phyloP scores from a whole-genome alignment of 92 coral and sea anemone genomes.

The Palythoa caribaeorum region DNA sequence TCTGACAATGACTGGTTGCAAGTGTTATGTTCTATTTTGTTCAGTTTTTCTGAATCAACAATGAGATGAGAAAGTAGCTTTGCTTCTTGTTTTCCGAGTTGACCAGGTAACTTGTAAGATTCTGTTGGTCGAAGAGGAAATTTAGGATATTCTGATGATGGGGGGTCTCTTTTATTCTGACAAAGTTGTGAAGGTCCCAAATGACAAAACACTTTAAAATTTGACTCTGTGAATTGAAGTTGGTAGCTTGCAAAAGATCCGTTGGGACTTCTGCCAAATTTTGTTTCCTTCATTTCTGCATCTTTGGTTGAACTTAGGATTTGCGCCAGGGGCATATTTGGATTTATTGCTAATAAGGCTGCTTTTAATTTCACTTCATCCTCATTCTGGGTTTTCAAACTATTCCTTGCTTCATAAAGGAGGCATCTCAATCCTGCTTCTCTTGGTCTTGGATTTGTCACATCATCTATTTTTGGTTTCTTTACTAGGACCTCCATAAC shows the following conservation, averaged over 20 bases:
- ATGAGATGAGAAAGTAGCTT: slow-evolving; percentile 30
- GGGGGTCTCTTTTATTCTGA: slow-evolving; percentile 45
- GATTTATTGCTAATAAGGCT: slow-evolving; percentile 3
- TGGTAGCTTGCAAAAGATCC: slow-evolving; percentile 56
- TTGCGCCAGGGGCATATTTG: slow-evolving; percentile 50
- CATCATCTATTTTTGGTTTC: slow-evolving; percentile 57
- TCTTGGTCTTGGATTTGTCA: not conserved
- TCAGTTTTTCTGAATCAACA: slow-evolving; percentile 42
- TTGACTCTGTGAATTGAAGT: slow-evolving; percentile 59
- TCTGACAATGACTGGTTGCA: slow-evolving; percentile 36
- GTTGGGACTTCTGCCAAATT: slow-evolving; percentile 47
- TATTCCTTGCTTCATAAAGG: slow-evolving; percentile 45
- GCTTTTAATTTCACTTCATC: slow-evolving; percentile 44
- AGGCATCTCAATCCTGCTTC: slow-evolving; percentile 52
- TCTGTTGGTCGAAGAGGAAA: slow-evolving; percentile 34
- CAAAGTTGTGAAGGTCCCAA: slow-evolving; percentile 36
- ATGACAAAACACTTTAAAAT: slow-evolving; percentile 51
- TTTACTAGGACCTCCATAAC: slow-evolving; percentile 62
- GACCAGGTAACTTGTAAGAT: slow-evolving; percentile 39
- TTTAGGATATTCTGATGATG: slow-evolving; percentile 49
- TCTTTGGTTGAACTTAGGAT: not conserved
- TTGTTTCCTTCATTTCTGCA: slow-evolving; percentile 40
- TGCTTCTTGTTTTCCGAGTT: slow-evolving; percentile 38
- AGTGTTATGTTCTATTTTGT: slow-evolving; percentile 54
- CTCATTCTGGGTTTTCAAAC: slow-evolving; percentile 37